Conservation (phyloP, 2,888 invertebrate genomes). For the Thera obeliscata region DNA sequence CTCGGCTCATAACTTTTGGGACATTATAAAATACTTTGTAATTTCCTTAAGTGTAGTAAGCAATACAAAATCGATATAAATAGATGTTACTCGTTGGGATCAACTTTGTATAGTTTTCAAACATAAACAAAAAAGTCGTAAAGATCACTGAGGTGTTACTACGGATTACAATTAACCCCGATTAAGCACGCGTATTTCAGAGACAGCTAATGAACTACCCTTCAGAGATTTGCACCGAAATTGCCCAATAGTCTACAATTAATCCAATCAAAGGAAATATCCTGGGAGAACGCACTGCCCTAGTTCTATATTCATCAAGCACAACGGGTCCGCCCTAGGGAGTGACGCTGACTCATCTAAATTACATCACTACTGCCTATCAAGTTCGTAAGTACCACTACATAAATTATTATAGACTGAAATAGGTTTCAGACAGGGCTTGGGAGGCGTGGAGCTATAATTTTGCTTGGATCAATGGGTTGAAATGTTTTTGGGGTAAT, state of each 20-base stretch:
- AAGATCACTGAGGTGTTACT: too few relatives aligned
- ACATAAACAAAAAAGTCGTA: too few relatives aligned
- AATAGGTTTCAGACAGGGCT: neutral
- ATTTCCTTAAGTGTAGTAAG: too few relatives aligned
- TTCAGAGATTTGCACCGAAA: constrained; percentile 19
- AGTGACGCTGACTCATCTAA: constrained; percentile 54
- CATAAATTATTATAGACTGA: constrained; percentile 15
- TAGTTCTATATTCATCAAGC: constrained; percentile 61
- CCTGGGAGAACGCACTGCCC: constrained; percentile 43
- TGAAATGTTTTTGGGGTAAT: neutral
- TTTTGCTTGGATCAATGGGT: neutral
- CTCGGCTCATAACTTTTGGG: too few relatives aligned
- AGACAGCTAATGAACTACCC: constrained; percentile 3
- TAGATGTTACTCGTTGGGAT: too few relatives aligned
- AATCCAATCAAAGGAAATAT: constrained; percentile 28
- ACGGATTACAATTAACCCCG: too few relatives aligned
- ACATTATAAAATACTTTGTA: too few relatives aligned
- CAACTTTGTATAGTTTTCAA: too few relatives aligned
- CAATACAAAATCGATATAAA: too few relatives aligned
- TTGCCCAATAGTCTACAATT: constrained; percentile 18
- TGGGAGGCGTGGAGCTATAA: constrained; percentile 52
- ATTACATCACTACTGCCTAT: constrained; percentile 50
- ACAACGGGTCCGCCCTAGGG: constrained; percentile 59
- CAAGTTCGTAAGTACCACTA: constrained; percentile 53
- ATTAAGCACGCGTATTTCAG: neutral